Conservation (phyloP, 2,797 vertebrate genomes). For the Manis crassicaudata region DNA sequence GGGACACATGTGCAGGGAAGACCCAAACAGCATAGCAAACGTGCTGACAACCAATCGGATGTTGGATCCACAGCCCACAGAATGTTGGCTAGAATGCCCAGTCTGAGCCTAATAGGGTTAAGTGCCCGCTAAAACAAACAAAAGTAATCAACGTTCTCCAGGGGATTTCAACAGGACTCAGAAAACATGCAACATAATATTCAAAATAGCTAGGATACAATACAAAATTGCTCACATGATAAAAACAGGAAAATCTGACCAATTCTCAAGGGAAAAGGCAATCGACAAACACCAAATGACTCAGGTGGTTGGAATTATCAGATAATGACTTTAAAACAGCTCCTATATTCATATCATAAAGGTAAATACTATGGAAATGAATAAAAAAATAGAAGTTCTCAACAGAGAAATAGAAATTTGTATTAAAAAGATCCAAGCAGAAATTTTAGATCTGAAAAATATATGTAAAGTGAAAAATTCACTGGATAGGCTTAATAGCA, state of each 20-base stretch:
- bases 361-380: neutral
- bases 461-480: neutral
- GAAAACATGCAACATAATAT: neutral
- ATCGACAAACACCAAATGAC: neutral
- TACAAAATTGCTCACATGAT: neutral
- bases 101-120: neutral
- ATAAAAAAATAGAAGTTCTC: neutral
- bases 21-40: neutral
- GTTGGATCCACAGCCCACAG: neutral
- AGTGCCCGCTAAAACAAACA: neutral
- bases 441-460: constrained; percentile 36
- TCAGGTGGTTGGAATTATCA: neutral
- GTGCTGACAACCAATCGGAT: neutral
- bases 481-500: neutral
- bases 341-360: neutral
- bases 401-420: neutral
- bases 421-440: neutral
- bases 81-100: neutral
- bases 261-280: constrained; percentile 10
- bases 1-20: neutral
- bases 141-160: neutral
- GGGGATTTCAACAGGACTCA: neutral
- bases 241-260: neutral
- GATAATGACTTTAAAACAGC: constrained; percentile 27
- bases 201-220: constrained; percentile 27